Base-by-base conservation (phyloP, 2,113 vertebrate genomes). In the Holacanthus passer region DNA sequence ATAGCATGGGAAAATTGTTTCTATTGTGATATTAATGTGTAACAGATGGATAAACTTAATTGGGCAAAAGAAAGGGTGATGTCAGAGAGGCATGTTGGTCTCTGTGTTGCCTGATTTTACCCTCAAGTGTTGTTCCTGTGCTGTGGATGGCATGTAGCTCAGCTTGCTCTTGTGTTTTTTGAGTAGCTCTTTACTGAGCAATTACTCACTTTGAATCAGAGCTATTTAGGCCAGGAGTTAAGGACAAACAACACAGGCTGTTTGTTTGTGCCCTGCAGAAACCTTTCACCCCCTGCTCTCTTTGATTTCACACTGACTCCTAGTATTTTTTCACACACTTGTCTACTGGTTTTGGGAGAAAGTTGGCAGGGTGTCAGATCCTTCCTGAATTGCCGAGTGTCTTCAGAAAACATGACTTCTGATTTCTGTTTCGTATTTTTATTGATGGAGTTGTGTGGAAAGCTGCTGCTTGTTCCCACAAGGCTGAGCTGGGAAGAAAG, bases 401-500 rank as follows among this genome's bases (percentile, higher is more conserved):
- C 17, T 73, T 69, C 7, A 31, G 37, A 60, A 75, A 75, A 74
- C 59, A 32, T 48, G 9, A 37, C 24, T 16, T 67, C n/a, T 16
- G 39, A 29, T 55, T 68, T 58, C 55, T 76, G 24, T 63, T 65
- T 53, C 53, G 17, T 59, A 5, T 27, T 48, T 60, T 72, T 48
- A 67, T 59, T 76, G 50, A 52, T 59, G 56, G 50, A 76, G 32
- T 69, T 59, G 52, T 76, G 62, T 67, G 58, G 39, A 68, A 83
- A 35, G 5, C 20, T 19, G 32, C n/a, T 55, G 69, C n/a, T 35
- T 79, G 58, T 65, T 39, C 68, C 39, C 78, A 79, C 74, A 75
- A 68, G 65, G 62, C 73, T 43, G 43, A 80, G 12, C 19, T 27
- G 39, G 78, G 73, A 50, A 90, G 79, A 81, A 84, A 66, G 32